Evolutionary conservation across 2,797 vertebrate genomes (phyloP).

Genomic region (Onychomys torridus): DNA sequence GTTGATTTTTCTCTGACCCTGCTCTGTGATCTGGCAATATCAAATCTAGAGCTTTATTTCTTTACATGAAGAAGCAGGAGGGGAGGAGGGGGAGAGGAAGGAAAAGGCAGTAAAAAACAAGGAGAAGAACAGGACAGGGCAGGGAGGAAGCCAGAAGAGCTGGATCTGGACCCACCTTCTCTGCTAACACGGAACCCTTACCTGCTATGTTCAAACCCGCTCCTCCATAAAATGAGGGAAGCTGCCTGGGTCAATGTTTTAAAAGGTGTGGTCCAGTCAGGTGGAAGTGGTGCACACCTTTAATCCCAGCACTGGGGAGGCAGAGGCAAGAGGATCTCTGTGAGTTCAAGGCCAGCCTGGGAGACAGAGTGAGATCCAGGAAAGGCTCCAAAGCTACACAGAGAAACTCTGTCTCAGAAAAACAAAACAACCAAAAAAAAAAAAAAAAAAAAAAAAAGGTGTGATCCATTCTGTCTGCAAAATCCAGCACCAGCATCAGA

Average conservation of each 20-base stretch:
- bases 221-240: neutral
- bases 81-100: neutral
- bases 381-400: no score
- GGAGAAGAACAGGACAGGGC: neutral
- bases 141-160: no score
- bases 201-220: neutral
- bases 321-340: no score
- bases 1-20: neutral
- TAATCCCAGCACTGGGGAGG: no score
- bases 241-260: neutral
- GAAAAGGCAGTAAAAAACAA: neutral
- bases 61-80: neutral
- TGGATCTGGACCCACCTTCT: neutral
- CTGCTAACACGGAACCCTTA: neutral
- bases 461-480: neutral
- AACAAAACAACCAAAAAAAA: no score
- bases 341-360: no score
- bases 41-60: neutral
- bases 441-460: no score
- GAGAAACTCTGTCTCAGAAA: no score
- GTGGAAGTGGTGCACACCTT: no score
- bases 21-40: neutral
- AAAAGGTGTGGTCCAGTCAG: no score
- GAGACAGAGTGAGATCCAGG: no score
- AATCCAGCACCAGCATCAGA: neutral